Evolutionary conservation across 2,888 invertebrate genomes (phyloP), one percentile per base, ranked within the genome.

Genomic region (Eremobia ochroleuca): DNA sequence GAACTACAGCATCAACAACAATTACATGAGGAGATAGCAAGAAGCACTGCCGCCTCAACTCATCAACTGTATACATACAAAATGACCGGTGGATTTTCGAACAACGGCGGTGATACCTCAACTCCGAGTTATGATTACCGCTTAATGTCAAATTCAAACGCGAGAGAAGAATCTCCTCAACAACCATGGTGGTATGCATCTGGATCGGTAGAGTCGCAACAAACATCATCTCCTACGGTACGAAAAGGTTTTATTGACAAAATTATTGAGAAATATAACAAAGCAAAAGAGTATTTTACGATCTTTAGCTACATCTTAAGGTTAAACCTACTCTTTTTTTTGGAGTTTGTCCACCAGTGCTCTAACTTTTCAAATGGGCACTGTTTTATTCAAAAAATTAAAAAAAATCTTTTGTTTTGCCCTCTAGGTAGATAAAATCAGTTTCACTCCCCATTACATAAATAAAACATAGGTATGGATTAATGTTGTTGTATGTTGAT

Each of bases 21-120:
- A 93, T 88, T 96, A 89, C 95, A 96, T 92, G 97, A 97, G 83
- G 96, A 96, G 81, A 95, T 96, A 68, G 96, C 96, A 61, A 93
- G 96, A 85, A 96, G 95, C 83, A 96, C 96, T 79, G 95, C 96
- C 40, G 93, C 96, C 76, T 92, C 97, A 84, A 96, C 97, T 91
- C 98, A 98, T 93, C 98, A 98, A 95, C 97, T 98, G 89, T 98
- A 98, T 94, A 98, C 98, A 85, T 98, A 98, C 95, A 98, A 98
- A 97, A 98, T 98, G 98, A 98, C 98, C 91, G 98, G 98, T 94
- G 98, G 98, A 94, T 98, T 98, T 97, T 97, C 98, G 91, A 96
- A 98, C 97, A 95, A 98, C 97, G 96, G 97, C 96, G 92, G 97
- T 96, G 96, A 97, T 97, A 95, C 97, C 94, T 97, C 98, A 81